Evolutionary conservation across 2,797 vertebrate species (phyloP).

Genomic region (Danionella dracula): DNA sequence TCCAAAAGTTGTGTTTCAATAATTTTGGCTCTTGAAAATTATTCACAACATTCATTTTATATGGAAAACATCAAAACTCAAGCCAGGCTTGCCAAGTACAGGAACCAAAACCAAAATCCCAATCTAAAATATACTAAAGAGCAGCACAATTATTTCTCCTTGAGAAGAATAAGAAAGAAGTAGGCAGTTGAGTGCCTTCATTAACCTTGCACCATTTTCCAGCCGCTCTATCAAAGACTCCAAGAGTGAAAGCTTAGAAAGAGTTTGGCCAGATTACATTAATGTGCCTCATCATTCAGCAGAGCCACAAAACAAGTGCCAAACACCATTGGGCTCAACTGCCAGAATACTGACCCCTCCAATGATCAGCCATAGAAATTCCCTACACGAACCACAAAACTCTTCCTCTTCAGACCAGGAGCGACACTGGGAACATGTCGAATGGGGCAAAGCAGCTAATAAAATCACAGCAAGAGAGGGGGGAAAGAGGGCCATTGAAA

Average conservation of each 20-base stretch:
- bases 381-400: slow-evolving; percentile 60
- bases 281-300: slow-evolving; percentile 81
- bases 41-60: too few species aligned
- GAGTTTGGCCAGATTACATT: slow-evolving; percentile 75
- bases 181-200: not conserved
- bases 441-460: slow-evolving; percentile 62
- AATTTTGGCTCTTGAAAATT: too few species aligned
- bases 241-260: slow-evolving; percentile 43
- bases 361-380: slow-evolving; percentile 79
- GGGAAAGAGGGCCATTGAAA: slow-evolving; percentile 62
- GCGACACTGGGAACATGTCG: slow-evolving; percentile 60
- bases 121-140: not conserved
- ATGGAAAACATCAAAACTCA: too few species aligned
- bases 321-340: slow-evolving; percentile 62
- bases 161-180: not conserved
- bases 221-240: slow-evolving; percentile 45
- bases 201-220: slow-evolving; percentile 6
- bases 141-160: not conserved
- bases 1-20: too few species aligned
- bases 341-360: slow-evolving; percentile 75
- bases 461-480: slow-evolving; percentile 69
- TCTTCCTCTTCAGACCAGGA: slow-evolving; percentile 35
- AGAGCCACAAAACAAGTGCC: slow-evolving; percentile 73
- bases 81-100: too few species aligned
- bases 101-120: not conserved